Base-by-base conservation (phyloP, 2,888 invertebrate species). In the Neocrepidodera transversa region DNA sequence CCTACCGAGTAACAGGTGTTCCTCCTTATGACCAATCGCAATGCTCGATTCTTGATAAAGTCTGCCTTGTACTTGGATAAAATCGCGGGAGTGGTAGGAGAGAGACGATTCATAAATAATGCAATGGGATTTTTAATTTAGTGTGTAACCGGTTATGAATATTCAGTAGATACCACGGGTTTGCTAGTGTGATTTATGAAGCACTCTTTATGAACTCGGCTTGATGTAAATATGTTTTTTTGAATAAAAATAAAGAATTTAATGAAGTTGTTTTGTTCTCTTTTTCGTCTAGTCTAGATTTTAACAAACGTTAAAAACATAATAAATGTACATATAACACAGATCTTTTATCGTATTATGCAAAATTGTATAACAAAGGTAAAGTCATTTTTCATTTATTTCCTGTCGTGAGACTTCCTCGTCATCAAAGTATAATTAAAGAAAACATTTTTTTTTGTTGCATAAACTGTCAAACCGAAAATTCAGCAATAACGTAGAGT, bases 1-100 rank as follows among this genome's bases (percentile, higher is more conserved):
- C 52, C 57, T 49, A 51, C 47, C 58, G 20, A 38, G 43, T 47
- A 50, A 53, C 62, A 62, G 62, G 62, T 62, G 62, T 58, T 58
- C 16, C 35, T 32, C 23, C 20, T 35, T 16, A 23, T 35, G 17
- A 40, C 62, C 62, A 62, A 62, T 62, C 42, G 40, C 40, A 50
- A 14, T 10, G 18, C 40, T 26, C 28, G 48, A 32, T n/a, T 58
- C 49, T 50, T 49, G 50, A 54, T 50, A 40, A 50, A 13, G 49
- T 45, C 54, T 49, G 45, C 38, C 48, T 54, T 30, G 23, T 5
- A 20, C 16, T 43, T 49, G 45, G 32, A 32, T 51, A 47, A 38
- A 43, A 23, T 60, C 20, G 55, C 56, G 26, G 51, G 55, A 52
- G 55, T 45, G 13, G 53, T 17, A 23, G 43, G n/a, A 43, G 53